Evolutionary conservation across 2,797 vertebrate species (phyloP).

Genomic region (Martes flavigula): DNA sequence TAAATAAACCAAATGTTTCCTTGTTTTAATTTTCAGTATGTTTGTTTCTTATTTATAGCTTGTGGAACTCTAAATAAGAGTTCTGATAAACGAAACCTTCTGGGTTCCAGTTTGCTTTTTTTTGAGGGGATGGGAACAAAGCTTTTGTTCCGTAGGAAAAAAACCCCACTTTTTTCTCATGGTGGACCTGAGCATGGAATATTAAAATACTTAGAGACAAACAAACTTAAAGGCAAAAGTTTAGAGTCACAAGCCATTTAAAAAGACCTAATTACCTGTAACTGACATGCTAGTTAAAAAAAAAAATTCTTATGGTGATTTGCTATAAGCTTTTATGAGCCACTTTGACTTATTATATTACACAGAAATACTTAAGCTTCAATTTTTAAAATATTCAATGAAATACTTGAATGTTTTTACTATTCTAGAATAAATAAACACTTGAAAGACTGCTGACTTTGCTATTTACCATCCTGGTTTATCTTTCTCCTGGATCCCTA

Average conservation of each 20-base stretch:
- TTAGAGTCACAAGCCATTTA: neutral
- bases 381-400: constrained; percentile 35
- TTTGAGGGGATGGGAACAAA: neutral
- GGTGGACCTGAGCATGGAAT: neutral
- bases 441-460: neutral
- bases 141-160: neutral
- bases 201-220: neutral
- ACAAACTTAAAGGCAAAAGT: neutral
- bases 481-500: neutral
- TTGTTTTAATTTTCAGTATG: constrained; percentile 57
- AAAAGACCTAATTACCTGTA: neutral
- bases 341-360: neutral
- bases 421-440: neutral
- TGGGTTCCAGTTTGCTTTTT: neutral
- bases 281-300: neutral
- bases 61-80: neutral
- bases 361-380: constrained; percentile 8
- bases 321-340: neutral
- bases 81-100: constrained; percentile 15
- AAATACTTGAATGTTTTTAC: constrained; percentile 1
- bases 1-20: constrained; percentile 69
- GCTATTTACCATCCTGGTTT: neutral
- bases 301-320: neutral
- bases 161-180: neutral
- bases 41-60: constrained; percentile 54